These are phyloP conservation scores for Serranus cabrilla DNA, from an alignment of 2,797 vertebrate genomes.

Conservation along the genomic window DNA sequence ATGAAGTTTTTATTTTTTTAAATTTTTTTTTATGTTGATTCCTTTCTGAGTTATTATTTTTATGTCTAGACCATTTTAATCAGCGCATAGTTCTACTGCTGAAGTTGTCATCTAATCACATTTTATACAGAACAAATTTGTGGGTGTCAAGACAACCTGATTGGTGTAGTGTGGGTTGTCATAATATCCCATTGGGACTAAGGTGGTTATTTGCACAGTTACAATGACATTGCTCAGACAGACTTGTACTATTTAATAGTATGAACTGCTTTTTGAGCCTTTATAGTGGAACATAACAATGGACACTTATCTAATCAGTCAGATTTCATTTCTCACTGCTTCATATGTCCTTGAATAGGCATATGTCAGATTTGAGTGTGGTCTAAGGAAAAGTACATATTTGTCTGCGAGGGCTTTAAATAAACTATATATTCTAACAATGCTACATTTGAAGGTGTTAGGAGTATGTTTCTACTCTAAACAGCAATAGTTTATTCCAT, in stretches of 20 bases:
- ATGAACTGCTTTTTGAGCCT: neutral
- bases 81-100: neutral
- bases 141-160: constrained; percentile 44
- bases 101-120: constrained; percentile 24
- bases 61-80: constrained; percentile 26
- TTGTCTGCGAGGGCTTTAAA: neutral
- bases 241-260: constrained; percentile 17
- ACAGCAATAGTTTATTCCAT: neutral
- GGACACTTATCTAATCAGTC: constrained; percentile 12
- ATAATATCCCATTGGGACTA: constrained; percentile 11
- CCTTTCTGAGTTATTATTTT: constrained; percentile 3
- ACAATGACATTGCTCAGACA: constrained; percentile 22
- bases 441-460: neutral
- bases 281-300: neutral
- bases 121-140: constrained; percentile 18
- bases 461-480: neutral
- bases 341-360: neutral
- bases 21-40: neutral
- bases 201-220: constrained; percentile 31
- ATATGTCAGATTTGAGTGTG: neutral
- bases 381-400: neutral
- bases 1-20: neutral
- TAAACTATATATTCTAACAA: neutral
- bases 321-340: constrained; percentile 4
- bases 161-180: constrained; percentile 4